Percentiles rank a stretch among this genome's conserved stretches.
phyloP scores from a whole-genome alignment of 2,113 vertebrate genomes.

The Oryctolagus cuniculus region DNA sequence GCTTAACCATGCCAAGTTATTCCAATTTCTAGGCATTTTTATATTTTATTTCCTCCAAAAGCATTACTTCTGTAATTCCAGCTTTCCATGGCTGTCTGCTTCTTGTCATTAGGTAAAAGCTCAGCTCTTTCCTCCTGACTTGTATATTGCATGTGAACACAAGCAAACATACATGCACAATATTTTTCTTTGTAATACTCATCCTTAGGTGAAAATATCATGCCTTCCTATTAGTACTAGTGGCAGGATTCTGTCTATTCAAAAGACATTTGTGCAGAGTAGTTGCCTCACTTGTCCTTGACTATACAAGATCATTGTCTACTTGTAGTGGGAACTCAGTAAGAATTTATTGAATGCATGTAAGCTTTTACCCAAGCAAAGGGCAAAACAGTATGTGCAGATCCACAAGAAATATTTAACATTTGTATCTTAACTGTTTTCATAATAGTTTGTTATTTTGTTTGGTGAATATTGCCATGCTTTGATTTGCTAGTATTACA shows the following conservation, averaged over 20 bases:
- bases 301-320: neutral
- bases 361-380: neutral
- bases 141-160: neutral
- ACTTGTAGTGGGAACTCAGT: neutral
- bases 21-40: neutral
- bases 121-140: neutral
- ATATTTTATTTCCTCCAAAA: neutral
- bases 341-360: neutral
- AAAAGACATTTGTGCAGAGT: neutral
- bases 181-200: neutral
- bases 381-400: neutral
- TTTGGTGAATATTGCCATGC: neutral
- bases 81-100: neutral
- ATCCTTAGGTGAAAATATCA: neutral
- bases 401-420: neutral
- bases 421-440: neutral
- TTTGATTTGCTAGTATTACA: neutral
- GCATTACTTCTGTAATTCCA: fast-evolving
- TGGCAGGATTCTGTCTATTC: neutral
- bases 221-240: neutral
- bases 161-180: neutral
- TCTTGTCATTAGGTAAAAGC: neutral
- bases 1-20: neutral
- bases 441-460: neutral
- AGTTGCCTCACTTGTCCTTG: neutral